Evolutionary conservation across 2,888 invertebrate species (phyloP).

Genomic region (Argyra leucocephala): DNA sequence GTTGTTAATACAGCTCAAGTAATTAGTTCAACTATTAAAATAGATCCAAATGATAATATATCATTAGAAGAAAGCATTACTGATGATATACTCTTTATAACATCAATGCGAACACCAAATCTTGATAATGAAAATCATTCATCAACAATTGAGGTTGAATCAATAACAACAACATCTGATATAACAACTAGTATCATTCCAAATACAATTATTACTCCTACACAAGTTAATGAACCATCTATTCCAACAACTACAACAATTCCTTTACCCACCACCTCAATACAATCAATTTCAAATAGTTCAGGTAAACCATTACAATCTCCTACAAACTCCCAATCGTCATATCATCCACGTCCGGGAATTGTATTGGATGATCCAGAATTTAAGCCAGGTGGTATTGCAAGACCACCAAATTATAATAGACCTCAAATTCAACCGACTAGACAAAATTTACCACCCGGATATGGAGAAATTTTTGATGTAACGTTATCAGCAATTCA

Average conservation of each 20-base stretch:
- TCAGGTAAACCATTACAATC: constrained; percentile 19
- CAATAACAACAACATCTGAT: constrained; percentile 9
- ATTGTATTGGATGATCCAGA: constrained; percentile 78
- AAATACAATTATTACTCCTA: constrained; percentile 21
- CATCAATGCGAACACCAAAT: not conserved
- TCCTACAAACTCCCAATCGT: constrained; percentile 39
- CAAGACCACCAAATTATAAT: constrained; percentile 27
- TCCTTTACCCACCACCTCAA: constrained; percentile 27
- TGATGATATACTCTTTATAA: constrained; percentile 18
- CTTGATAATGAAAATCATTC: not conserved
- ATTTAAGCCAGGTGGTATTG: constrained; percentile 55
- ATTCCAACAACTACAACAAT: constrained; percentile 24
- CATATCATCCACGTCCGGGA: constrained; percentile 71
- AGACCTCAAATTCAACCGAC: constrained; percentile 42
- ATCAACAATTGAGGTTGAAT: constrained; percentile 10
- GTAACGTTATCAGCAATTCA: constrained; percentile 82
- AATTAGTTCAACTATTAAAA: constrained; percentile 12
- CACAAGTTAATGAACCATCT: constrained; percentile 26
- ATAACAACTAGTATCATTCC: constrained; percentile 21
- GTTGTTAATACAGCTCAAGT: constrained; percentile 32
- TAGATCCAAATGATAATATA: constrained; percentile 37
- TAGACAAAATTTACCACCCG: constrained; percentile 43
- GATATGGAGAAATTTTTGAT: constrained; percentile 74
- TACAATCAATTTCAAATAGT: not conserved
- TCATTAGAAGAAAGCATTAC: not conserved